These are phyloP conservation scores for Arrhopalites spinosus DNA, from an alignment of 2,888 invertebrate species.

Conservation along the genomic window DNA sequence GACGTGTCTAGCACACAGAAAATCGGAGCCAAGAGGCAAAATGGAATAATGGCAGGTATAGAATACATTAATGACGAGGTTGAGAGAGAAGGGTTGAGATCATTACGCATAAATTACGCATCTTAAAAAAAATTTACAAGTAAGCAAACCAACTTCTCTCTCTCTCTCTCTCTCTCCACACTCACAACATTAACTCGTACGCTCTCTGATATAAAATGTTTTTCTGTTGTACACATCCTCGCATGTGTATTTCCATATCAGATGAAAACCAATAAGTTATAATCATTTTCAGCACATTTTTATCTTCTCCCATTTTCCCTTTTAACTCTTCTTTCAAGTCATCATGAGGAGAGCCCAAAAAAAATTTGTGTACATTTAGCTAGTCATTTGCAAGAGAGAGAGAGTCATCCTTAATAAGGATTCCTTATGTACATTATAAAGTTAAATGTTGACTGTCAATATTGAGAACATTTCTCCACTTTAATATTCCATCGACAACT, in stretches of 20 bases:
- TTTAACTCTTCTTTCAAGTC: too few relatives aligned
- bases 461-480: slow-evolving; percentile 8
- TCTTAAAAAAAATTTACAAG: slow-evolving; percentile 8
- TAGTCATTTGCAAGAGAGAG: too few relatives aligned
- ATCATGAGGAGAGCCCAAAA: too few relatives aligned
- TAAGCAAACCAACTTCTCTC: not conserved
- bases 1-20: slow-evolving; percentile 19
- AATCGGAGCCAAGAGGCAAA: slow-evolving; percentile 31
- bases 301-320: too few relatives aligned
- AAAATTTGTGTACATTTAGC: too few relatives aligned
- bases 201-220: too few relatives aligned
- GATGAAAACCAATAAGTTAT: not conserved
- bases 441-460: slow-evolving; percentile 4
- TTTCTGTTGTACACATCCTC: not conserved
- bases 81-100: slow-evolving; percentile 41
- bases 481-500: slow-evolving; percentile 4
- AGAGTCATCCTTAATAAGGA: too few relatives aligned
- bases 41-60: slow-evolving; percentile 33
- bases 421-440: too few relatives aligned
- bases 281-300: too few relatives aligned
- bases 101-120: slow-evolving; percentile 41
- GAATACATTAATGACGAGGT: slow-evolving; percentile 46
- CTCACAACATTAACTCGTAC: not conserved
- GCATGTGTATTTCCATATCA: not conserved
- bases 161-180: not conserved